Percentiles rank a stretch among this genome's conserved stretches.
These are phyloP conservation scores for Drosophila bipectinata DNA, from an alignment of 1,140 invertebrate species.

Conservation along the genomic window DNA sequence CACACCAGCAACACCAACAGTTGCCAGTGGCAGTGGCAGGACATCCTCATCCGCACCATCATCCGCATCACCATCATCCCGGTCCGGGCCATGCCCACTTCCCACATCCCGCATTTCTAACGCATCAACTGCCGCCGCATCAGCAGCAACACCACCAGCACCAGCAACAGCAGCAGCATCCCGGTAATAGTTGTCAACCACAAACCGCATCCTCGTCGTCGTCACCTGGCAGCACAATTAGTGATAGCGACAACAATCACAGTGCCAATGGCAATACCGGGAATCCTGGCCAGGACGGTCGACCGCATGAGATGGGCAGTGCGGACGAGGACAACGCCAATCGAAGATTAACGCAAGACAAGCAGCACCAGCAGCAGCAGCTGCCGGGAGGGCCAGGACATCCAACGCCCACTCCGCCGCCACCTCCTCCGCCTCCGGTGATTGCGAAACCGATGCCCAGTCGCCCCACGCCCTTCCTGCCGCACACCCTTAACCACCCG, in stretches of 20 bases:
- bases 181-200: conserved; percentile 83
- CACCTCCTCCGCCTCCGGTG: conserved; percentile 68
- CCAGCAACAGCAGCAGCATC: conserved; percentile 55
- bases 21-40: conserved; percentile 54
- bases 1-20: conserved; percentile 67
- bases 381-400: conserved; percentile 39
- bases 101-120: conserved; percentile 81
- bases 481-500: conserved; percentile 84
- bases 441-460: conserved; percentile 86
- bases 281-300: conserved; percentile 57
- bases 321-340: conserved; percentile 72
- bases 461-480: conserved; percentile 85
- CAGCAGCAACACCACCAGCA: conserved; percentile 63
- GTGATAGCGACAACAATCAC: conserved; percentile 84
- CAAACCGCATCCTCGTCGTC: conserved; percentile 83
- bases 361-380: conserved; percentile 57
- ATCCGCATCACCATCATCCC: conserved; percentile 61
- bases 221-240: conserved; percentile 84
- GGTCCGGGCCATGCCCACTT: conserved; percentile 65
- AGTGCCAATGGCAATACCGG: conserved; percentile 36
- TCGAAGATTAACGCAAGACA: conserved; percentile 83
- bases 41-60: conserved; percentile 60
- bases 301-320: conserved; percentile 66
- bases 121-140: conserved; percentile 69
- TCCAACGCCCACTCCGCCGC: conserved; percentile 49